Conservation (phyloP, 2,888 invertebrate species). For the Gastracanthus pulcherrimus region DNA sequence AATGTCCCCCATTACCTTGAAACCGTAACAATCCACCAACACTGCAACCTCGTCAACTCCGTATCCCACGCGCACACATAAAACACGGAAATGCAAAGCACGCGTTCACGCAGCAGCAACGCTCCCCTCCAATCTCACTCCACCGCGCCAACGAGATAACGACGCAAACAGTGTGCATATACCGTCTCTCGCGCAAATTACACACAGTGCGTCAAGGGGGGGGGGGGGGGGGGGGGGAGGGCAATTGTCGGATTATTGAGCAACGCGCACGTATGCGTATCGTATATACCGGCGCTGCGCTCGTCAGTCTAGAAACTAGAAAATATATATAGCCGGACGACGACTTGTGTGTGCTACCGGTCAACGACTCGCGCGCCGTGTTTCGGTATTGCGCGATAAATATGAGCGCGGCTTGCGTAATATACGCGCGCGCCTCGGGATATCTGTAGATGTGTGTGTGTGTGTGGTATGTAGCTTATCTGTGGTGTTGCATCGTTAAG, state of each 20-base stretch:
- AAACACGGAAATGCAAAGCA: background rate
- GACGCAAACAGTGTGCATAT: background rate
- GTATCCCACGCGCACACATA: too few relatives aligned
- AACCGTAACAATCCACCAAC: too few relatives aligned
- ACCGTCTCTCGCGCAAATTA: background rate
- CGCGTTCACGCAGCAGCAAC: background rate
- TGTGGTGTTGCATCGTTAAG: too few relatives aligned
- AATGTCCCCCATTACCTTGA: too few relatives aligned
- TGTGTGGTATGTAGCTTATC: too few relatives aligned
- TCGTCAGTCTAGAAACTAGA: background rate
- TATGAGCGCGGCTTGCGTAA: background rate
- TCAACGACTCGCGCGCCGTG: background rate
- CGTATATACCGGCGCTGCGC: background rate
- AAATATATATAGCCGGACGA: background rate
- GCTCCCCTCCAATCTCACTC: background rate
- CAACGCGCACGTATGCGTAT: background rate
- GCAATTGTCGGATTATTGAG: background rate
- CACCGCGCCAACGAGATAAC: background rate
- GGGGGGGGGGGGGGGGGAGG: background rate
- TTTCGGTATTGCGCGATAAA: constrained; percentile 5
- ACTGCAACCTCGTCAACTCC: too few relatives aligned
- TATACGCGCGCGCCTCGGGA: background rate
- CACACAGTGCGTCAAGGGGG: background rate
- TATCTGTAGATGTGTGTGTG: too few relatives aligned
- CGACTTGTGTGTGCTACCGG: background rate